Evolutionary conservation across 2,797 vertebrate genomes (phyloP).

Genomic region (Chiroxiphia lanceolata): DNA sequence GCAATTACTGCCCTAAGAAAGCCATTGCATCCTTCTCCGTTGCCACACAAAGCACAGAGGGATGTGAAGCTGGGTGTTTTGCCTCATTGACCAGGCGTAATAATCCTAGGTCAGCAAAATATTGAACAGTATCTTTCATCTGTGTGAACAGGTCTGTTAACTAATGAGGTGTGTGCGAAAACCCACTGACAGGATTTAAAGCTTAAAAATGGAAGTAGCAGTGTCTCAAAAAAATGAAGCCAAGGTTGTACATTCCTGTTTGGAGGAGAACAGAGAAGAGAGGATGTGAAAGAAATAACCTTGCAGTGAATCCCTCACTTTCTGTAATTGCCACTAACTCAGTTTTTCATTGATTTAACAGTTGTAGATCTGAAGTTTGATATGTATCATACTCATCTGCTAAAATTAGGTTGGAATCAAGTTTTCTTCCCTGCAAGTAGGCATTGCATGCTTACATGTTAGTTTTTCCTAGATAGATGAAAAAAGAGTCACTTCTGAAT

Average conservation of each 20-base stretch:
- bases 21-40: rapidly evolving
- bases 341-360: background rate
- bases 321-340: background rate
- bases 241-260: background rate
- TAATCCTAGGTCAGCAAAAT: background rate
- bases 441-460: background rate
- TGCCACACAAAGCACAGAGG: rapidly evolving
- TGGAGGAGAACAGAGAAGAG: background rate
- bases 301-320: background rate
- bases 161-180: background rate
- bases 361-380: background rate
- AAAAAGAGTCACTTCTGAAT: background rate
- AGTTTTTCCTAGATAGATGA: background rate
- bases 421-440: background rate
- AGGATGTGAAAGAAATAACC: background rate
- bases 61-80: background rate
- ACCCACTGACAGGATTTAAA: background rate
- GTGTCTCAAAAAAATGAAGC: background rate
- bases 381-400: background rate
- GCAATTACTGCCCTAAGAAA: background rate
- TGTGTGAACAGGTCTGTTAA: background rate
- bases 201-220: background rate
- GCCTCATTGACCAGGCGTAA: background rate
- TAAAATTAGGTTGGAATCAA: background rate
- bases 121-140: background rate